Conservation (phyloP, 2,797 vertebrate species). For the Labroides dimidiatus region DNA sequence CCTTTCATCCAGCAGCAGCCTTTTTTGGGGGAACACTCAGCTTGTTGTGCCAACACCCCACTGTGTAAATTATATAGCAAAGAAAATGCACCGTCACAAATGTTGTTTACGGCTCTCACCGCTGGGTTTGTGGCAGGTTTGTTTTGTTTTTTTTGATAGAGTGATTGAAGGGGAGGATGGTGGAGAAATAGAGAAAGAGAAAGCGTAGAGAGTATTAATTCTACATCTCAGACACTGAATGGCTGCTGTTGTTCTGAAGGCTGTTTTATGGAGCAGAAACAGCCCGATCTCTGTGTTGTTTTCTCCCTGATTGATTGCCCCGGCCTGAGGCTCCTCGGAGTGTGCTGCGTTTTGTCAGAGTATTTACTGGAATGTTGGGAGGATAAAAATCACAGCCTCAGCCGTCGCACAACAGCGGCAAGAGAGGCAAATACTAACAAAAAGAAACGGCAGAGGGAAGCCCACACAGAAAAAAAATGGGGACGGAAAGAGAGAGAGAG, state of each 20-base stretch:
- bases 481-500: slow-evolving; percentile 11
- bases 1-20: slow-evolving; percentile 37
- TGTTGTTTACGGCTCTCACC: slow-evolving; percentile 44
- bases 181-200: slow-evolving; percentile 35
- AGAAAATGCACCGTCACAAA: slow-evolving; percentile 35
- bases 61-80: slow-evolving; percentile 37
- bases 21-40: slow-evolving; percentile 28
- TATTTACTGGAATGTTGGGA: slow-evolving; percentile 78
- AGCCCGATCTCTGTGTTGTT: slow-evolving; percentile 76
- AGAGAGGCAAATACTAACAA: slow-evolving; percentile 55
- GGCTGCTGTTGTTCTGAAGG: slow-evolving; percentile 74
- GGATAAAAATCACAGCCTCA: slow-evolving; percentile 76
- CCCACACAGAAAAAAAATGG: slow-evolving; percentile 44
- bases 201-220: slow-evolving; percentile 65
- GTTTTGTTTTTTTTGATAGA: slow-evolving; percentile 58
- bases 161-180: slow-evolving; percentile 54
- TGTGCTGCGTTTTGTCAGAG: slow-evolving; percentile 70
- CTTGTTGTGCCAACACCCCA: slow-evolving; percentile 30
- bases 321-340: slow-evolving; percentile 72
- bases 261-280: slow-evolving; percentile 81
- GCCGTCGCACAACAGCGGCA: slow-evolving; percentile 46
- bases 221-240: slow-evolving; percentile 61
- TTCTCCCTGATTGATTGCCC: slow-evolving; percentile 79
- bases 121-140: slow-evolving; percentile 52
- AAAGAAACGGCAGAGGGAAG: slow-evolving; percentile 38